phyloP scores from a whole-genome alignment of 2,113 vertebrate genomes.

The Sceloporus tristichus region DNA sequence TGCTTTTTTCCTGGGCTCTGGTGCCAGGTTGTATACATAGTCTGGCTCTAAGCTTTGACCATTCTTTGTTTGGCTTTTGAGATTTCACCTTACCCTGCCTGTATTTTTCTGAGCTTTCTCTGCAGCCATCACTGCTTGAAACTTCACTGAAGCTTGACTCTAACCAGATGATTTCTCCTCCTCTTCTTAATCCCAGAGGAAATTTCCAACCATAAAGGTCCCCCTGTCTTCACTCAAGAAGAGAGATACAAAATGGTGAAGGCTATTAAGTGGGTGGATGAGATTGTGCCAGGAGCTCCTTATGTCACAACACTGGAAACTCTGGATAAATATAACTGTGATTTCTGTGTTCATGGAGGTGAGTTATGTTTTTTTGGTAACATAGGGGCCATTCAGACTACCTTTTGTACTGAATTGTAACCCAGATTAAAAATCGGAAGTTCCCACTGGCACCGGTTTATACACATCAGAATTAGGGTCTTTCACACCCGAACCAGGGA shows the following conservation, averaged over 20 bases:
- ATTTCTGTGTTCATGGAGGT: slow-evolving; percentile 99
- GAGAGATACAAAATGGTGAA: slow-evolving; percentile 97
- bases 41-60: neutral
- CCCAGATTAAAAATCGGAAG: no score
- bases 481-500: no score
- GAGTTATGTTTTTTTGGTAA: slow-evolving; percentile 60
- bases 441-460: no score
- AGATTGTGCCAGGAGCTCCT: slow-evolving; percentile 93
- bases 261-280: slow-evolving; percentile 99
- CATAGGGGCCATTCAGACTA: no score
- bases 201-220: slow-evolving; percentile 97
- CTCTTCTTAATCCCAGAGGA: slow-evolving; percentile 81
- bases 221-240: slow-evolving; percentile 95
- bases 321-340: slow-evolving; percentile 91
- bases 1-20: neutral
- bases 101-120: neutral
- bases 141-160: neutral
- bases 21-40: neutral
- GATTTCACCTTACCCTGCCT: neutral
- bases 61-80: neutral
- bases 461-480: no score
- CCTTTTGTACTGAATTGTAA: no score
- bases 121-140: neutral
- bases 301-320: slow-evolving; percentile 96
- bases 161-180: slow-evolving; percentile 41